Base-by-base conservation (phyloP, 2,113 vertebrate species). In the Grantiella picta region DNA sequence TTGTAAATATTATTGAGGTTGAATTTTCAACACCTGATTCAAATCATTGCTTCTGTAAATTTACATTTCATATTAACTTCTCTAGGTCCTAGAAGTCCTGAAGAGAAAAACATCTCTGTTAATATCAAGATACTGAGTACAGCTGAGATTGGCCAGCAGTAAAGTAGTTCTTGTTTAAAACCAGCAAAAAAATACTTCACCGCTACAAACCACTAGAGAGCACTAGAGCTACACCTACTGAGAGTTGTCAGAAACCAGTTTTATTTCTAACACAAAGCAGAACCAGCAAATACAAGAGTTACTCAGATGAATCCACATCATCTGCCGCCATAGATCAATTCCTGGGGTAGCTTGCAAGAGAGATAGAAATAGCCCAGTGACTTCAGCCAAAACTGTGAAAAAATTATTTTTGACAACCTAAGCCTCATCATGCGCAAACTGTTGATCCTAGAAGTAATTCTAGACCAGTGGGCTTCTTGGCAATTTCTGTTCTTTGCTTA, bases 201-300 rank as follows among this genome's bases (percentile, higher is more conserved):
- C 45, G 63, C 52, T 76, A 21, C 18, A 57, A 82, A 82, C 95
- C 91, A 81, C 92, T 85, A 96, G 92, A 57, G 95, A 80, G 94
- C 96, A 75, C 52, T 95, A 75, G 53, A 77, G 73, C 40, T 91
- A 60, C 87, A 75, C 15, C 59, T 72, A 29, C 1, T 40, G 22
- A 40, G 33, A 60, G 33, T 44, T 57, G 31, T 49, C 88, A 45
- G 75, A 61, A 79, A 61, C 16, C 45, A 12, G n/a, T 31, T 31
- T 78, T 17, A 10, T 50, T 68, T 72, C 70, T 31, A 44, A 59
- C 25, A 60, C 22, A 86, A 66, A 72, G 57, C 33, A 79, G 33
- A 86, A 29, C 18, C 2, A 15, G 47, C 42, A 89, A 66, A 82
- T 6, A 31, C 15, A 60, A 13, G 38, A 40, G 40, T 47, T 49